A percentile compares a stretch with the other conserved stretches of the same genome.
Evolutionary conservation across 92 coral and sea anemone genomes (phyloP).

Genomic region (Palythoa grandis): DNA sequence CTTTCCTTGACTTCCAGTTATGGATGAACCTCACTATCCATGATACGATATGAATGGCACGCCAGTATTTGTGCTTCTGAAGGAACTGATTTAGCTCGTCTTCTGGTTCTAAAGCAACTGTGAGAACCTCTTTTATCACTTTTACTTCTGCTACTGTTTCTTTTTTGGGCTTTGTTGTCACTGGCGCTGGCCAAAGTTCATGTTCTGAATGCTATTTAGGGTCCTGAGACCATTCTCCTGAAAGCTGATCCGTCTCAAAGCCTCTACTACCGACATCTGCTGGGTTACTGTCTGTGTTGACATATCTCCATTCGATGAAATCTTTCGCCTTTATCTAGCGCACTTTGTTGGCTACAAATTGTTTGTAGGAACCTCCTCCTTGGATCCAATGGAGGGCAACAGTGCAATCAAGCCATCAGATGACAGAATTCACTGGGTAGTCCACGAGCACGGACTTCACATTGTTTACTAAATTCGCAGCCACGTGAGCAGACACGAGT

Average conservation of each 20-base stretch:
- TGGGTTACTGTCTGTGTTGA: conserved; percentile 41
- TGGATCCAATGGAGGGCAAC: background rate
- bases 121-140: background rate
- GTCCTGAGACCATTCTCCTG: conserved; percentile 37
- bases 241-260: background rate
- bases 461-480: conserved; percentile 46
- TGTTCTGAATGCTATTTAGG: background rate
- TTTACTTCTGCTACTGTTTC: conserved; percentile 34
- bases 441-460: conserved; percentile 32
- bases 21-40: conserved; percentile 34
- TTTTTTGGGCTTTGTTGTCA: background rate
- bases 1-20: conserved; percentile 24
- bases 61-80: conserved; percentile 48
- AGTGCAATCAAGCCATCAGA: conserved; percentile 64
- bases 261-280: conserved; percentile 21
- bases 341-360: conserved; percentile 42
- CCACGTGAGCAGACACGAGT: conserved; percentile 51
- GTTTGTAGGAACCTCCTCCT: conserved; percentile 44
- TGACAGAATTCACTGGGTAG: too few relatives aligned
- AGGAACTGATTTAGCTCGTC: conserved; percentile 46
- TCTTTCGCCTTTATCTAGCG: conserved; percentile 40
- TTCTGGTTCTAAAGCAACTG: conserved; percentile 1
- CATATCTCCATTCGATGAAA: conserved; percentile 54
- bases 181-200: too few relatives aligned
- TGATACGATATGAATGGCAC: conserved; percentile 32